Evolutionary conservation across 1,140 invertebrate species (phyloP).

Genomic region (Lucilia sericata): DNA sequence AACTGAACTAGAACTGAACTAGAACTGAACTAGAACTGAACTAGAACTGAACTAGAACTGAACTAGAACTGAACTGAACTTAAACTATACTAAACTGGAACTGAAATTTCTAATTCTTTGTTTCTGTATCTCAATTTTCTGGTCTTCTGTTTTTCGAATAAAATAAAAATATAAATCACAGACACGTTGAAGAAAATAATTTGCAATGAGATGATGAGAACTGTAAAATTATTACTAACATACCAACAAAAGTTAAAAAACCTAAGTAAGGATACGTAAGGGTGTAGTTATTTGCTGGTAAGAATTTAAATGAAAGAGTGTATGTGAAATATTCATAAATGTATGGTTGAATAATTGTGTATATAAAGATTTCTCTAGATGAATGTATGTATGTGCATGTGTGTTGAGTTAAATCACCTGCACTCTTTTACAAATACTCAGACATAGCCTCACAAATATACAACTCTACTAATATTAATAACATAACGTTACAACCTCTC

Average conservation of each 20-base stretch:
- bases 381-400: neutral
- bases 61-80: no score
- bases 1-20: no score
- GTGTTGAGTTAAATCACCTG: neutral
- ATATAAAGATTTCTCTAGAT: neutral
- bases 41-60: no score
- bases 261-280: no score
- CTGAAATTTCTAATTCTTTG: no score
- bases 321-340: neutral
- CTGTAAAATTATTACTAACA: constrained; percentile 2
- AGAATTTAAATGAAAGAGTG: neutral
- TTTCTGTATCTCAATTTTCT: neutral
- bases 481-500: constrained; percentile 22
- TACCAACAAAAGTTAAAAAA: neutral
- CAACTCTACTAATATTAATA: neutral
- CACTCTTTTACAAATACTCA: neutral
- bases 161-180: constrained; percentile 12
- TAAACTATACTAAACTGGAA: no score
- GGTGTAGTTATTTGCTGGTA: no score
- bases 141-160: neutral
- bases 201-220: constrained; percentile 11
- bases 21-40: no score
- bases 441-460: neutral
- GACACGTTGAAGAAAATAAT: constrained; percentile 5
- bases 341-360: neutral